Conservation (phyloP, 1,140 invertebrate genomes). For the Belonocnema kinseyi region DNA sequence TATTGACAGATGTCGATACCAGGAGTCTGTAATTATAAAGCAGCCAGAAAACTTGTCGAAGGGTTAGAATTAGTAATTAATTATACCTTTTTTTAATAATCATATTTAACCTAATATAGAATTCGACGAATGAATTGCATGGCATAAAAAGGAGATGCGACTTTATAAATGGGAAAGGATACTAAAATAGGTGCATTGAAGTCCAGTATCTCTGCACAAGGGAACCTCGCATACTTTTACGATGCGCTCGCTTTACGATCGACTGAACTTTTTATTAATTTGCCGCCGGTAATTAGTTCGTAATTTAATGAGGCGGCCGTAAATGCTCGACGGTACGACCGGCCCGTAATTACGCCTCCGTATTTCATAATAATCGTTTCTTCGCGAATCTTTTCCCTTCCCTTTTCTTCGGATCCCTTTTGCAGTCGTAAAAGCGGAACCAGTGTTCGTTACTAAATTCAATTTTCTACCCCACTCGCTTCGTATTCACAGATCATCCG, state of each 20-base stretch:
- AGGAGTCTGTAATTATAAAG: no score
- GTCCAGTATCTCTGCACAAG: constrained; percentile 1
- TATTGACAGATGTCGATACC: no score
- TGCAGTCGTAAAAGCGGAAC: constrained; percentile 49
- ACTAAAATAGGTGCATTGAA: not conserved
- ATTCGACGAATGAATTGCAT: no score
- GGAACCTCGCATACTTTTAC: constrained; percentile 55
- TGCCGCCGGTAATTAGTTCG: constrained; percentile 71
- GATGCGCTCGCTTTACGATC: constrained; percentile 65
- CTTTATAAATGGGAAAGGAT: not conserved
- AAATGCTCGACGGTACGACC: constrained; percentile 60
- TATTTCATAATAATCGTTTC: constrained; percentile 68
- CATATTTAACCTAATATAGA: no score
- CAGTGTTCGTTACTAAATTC: constrained; percentile 53
- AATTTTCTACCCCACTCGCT: constrained; percentile 4
- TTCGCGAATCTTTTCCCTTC: constrained; percentile 43
- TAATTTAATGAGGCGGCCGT: constrained; percentile 73
- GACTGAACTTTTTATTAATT: constrained; percentile 74
- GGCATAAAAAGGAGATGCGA: not conserved
- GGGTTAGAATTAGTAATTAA: no score
- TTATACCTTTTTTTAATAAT: no score
- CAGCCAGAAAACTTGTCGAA: no score
- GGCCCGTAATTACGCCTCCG: constrained; percentile 65
- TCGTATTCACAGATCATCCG: not conserved
- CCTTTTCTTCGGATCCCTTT: constrained; percentile 31